Evolutionary conservation across 2,888 invertebrate genomes (phyloP).

Genomic region (Dynastes hyllus): DNA sequence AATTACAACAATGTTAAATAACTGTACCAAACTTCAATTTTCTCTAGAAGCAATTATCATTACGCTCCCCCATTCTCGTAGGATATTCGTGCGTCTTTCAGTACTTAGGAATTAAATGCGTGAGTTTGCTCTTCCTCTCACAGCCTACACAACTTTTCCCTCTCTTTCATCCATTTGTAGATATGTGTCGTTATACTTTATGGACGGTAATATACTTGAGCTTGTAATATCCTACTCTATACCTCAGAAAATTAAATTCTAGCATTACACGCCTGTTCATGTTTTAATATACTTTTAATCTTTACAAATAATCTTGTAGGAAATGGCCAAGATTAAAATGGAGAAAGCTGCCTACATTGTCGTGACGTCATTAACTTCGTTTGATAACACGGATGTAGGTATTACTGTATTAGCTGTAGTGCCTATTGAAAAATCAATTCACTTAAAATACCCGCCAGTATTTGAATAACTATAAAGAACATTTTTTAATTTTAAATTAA

Average conservation of each 20-base stretch:
- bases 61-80: not conserved
- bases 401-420: too few relatives aligned
- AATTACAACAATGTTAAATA: too few relatives aligned
- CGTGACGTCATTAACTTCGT: not conserved
- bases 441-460: too few relatives aligned
- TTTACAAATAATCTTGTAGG: not conserved
- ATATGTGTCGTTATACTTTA: constrained; percentile 3
- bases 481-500: too few relatives aligned
- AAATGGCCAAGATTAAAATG: not conserved
- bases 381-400: too few relatives aligned
- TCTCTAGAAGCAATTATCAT: constrained; percentile 1
- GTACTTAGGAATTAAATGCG: too few relatives aligned
- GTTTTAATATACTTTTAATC: not conserved
- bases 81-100: too few relatives aligned
- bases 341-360: not conserved
- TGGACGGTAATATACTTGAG: not conserved
- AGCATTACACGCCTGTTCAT: not conserved
- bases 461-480: too few relatives aligned
- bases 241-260: constrained; percentile 4
- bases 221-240: not conserved
- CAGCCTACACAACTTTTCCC: too few relatives aligned
- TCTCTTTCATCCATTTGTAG: not conserved
- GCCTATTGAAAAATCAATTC: too few relatives aligned
- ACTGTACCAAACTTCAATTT: too few relatives aligned
- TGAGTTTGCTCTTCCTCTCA: too few relatives aligned